Conservation (phyloP, 1,140 invertebrate species). For the Pogonognathellus flavescens region DNA sequence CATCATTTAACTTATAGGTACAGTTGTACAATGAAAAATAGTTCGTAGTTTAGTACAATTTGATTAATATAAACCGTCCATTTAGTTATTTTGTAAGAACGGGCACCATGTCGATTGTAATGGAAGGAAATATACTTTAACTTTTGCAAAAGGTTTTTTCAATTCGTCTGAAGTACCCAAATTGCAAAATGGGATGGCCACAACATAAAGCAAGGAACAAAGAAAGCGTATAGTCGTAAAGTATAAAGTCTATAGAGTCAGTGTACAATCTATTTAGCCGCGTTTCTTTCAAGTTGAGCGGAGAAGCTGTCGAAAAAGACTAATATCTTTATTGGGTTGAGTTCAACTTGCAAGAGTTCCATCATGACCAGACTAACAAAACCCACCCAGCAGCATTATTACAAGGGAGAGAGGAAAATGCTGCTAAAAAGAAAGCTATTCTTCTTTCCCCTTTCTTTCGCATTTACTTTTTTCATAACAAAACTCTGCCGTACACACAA, state of each 20-base stretch:
- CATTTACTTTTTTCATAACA: conserved; percentile 8
- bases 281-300: neutral
- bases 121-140: neutral
- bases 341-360: neutral
- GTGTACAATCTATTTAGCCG: neutral
- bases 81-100: too few relatives aligned
- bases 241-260: too few relatives aligned
- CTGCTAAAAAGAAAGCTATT: neutral
- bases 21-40: too few relatives aligned
- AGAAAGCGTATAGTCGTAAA: neutral
- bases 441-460: conserved; percentile 10
- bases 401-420: neutral
- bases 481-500: neutral
- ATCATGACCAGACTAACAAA: neutral
- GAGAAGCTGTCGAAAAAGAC: conserved; percentile 28
- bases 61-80: too few relatives aligned
- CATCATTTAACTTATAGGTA: too few relatives aligned
- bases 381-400: neutral
- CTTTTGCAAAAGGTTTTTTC: neutral
- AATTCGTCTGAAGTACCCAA: neutral
- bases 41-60: too few relatives aligned
- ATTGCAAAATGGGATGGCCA: too few relatives aligned
- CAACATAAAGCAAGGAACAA: too few relatives aligned
- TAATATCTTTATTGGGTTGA: conserved; percentile 39
- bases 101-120: neutral